Base-by-base conservation (phyloP, 1,140 invertebrate species). In the Atta cephalotes region DNA sequence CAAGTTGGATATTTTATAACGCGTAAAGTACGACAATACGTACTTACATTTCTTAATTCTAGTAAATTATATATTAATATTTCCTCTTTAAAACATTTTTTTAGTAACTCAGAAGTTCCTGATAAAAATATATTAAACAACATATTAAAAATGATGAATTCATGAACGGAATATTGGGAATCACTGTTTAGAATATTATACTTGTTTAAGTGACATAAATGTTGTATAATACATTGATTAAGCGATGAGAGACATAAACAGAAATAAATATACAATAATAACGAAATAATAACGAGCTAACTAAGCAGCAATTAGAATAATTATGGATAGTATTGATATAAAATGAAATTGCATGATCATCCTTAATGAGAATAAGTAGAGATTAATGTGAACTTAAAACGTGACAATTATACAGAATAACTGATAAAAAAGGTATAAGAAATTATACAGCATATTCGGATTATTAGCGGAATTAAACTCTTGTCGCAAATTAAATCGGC, bases 281-380 rank as follows among this genome's bases (percentile, higher is more conserved):
- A 35, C 58, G 31, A 76, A 84, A 84, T 76, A 62, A 84, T 76
- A 82, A 82, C 56, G 70, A 84, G 70, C 9, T 84, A 74, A 84
- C 70, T 76, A 74, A 76, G 39, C 63, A 49, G 28, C 56, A 84
- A 84, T 84, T 51, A 51, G 80, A 49, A 76, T 74, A 76, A 84
- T 84, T 63, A 31, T 31, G 18, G 35, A 53, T 21, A 39, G 21
- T 31, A 66, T 58, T 49, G 49, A 71, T 56, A n/a, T 51, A 51
- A 62, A 76, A 84, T 76, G 28, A 35, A 51, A 74, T 63, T 51
- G 70, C 28, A 35, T 45, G 35, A 84, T 76, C 45, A 51, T 84
- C 31, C 35, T 31, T 71, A 81, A 70, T 49, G 53, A 74, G 25
- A 62, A 76, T 49, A n/a, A 74, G 14, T 74, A 76, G 70, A 76